Evolutionary conservation across 1,140 invertebrate species (phyloP).

Genomic region (Musca vetustissima): DNA sequence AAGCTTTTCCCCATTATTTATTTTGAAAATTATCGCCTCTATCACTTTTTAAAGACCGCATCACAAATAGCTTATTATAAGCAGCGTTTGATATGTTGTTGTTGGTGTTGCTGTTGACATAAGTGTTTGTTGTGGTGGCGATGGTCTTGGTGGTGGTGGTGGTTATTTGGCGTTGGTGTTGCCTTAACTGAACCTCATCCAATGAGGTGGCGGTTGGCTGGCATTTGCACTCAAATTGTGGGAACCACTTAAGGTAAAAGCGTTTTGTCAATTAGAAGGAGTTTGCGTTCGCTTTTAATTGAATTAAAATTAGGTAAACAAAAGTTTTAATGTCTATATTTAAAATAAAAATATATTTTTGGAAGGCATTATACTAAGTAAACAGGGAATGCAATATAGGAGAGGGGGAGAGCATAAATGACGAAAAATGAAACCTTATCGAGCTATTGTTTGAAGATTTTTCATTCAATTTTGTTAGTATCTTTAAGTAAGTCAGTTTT

Average conservation of each 20-base stretch:
- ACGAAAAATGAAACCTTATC: no score
- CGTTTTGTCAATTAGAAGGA: no score
- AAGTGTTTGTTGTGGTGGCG: background rate
- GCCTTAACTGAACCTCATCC: no score
- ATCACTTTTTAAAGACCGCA: slow-evolving; percentile 8
- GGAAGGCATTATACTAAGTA: no score
- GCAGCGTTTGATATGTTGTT: background rate
- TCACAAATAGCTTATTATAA: background rate
- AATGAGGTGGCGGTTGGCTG: no score
- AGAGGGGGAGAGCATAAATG: no score
- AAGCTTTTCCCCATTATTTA: slow-evolving; percentile 5
- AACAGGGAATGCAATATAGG: no score
- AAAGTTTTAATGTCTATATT: background rate
- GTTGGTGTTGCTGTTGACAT: background rate
- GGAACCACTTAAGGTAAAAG: slow-evolving; percentile 4
- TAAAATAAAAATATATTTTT: no score
- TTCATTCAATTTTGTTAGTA: no score
- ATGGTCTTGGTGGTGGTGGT: background rate
- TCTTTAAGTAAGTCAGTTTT: no score
- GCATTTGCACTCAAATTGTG: no score
- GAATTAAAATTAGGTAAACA: background rate
- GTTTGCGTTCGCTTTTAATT: background rate
- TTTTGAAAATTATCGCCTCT: slow-evolving; percentile 13
- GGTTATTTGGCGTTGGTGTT: background rate
- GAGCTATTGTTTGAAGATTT: no score